Conservation (phyloP, 2,113 vertebrate genomes). For the Cnemophilus loriae region DNA sequence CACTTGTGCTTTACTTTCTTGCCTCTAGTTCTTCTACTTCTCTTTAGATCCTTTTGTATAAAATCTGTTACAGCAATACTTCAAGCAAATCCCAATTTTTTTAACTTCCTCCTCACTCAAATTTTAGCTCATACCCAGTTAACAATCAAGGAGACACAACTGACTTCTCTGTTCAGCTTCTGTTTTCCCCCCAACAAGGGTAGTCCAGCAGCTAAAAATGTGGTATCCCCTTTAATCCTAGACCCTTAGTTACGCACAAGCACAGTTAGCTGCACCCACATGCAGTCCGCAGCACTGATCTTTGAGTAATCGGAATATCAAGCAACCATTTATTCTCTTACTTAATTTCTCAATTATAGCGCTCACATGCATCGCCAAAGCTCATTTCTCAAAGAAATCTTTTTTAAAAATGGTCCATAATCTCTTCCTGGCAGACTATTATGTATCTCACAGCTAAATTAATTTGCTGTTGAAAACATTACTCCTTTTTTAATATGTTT, state of each 20-base stretch:
- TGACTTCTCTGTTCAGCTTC: not conserved
- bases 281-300: not conserved
- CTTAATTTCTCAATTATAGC: not conserved
- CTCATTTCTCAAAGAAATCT: not conserved
- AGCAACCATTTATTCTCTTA: not conserved
- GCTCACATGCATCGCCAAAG: not conserved
- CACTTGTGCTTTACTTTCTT: not conserved
- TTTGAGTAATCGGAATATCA: not conserved
- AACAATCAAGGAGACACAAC: not conserved
- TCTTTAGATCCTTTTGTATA: not conserved
- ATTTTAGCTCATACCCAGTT: not conserved
- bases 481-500: not conserved
- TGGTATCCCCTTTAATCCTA: not conserved
- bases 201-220: not conserved
- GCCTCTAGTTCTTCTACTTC: not conserved
- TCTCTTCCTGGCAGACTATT: not conserved
- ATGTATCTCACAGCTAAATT: not conserved
- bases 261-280: not conserved
- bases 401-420: not conserved
- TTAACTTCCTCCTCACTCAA: not conserved
- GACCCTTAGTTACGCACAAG: not conserved
- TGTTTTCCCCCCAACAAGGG: accelerated
- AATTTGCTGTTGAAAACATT: not conserved
- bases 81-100: not conserved
- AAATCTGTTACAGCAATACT: not conserved